phyloP scores from a whole-genome alignment of 2,888 invertebrate species.

The Ceramica pisi region DNA sequence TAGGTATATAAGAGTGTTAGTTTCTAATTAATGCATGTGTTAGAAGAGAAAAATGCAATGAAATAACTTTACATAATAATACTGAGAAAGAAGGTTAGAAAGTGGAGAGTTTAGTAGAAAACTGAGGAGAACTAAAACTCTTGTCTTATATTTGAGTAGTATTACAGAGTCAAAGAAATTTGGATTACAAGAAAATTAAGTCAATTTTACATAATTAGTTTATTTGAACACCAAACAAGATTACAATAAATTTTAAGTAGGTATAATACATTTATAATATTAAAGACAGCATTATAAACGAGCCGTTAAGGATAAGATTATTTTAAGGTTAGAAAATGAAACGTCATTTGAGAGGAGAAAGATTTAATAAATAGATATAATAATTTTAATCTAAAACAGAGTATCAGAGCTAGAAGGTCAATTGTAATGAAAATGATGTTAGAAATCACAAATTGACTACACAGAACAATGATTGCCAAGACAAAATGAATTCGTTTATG shows the following conservation, averaged over 20 bases:
- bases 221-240: conserved; percentile 61
- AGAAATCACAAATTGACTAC: conserved; percentile 84
- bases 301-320: conserved; percentile 34
- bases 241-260: conserved; percentile 51
- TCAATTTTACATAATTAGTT: conserved; percentile 51
- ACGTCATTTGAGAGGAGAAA: conserved; percentile 86
- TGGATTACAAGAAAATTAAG: conserved; percentile 49
- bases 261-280: conserved; percentile 44
- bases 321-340: conserved; percentile 72
- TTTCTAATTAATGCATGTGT: background rate
- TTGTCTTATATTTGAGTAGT: background rate
- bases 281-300: conserved; percentile 42
- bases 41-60: background rate
- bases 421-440: conserved; percentile 80
- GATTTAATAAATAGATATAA: conserved; percentile 90
- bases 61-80: background rate
- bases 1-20: background rate
- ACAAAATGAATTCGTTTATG: conserved; percentile 70
- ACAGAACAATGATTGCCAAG: conserved; percentile 77
- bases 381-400: conserved; percentile 88
- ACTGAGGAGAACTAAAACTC: background rate
- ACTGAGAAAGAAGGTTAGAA: background rate
- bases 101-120: background rate
- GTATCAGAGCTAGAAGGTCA: conserved; percentile 84
- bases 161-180: background rate